Evolutionary conservation across 1,140 invertebrate species (phyloP), one percentile per base, ranked within the genome.

Genomic region (Agrypnia vestita): DNA sequence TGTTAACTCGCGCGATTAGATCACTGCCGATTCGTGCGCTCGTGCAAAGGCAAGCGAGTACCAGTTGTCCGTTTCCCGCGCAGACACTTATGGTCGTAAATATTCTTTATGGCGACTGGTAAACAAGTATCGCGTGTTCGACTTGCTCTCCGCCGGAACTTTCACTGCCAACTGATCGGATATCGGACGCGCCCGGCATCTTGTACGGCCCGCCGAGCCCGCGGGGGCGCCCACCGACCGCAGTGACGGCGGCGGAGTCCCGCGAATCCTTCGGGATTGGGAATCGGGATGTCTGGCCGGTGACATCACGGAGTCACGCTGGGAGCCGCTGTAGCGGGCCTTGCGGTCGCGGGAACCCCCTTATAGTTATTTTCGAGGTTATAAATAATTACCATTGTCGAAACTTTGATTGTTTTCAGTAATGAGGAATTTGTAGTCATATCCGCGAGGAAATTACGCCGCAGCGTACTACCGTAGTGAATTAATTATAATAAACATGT

Each of bases 141-240:
- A 25, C 47, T 8, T 55, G 69, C 53, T 35, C 15, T 17, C 67
- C 9, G n/a, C 19, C 0, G 0, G 69, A 35, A 35, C 47, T 73
- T 73, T 73, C 67, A 49, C 49, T 73, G 49, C n/a, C 12, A 35
- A 73, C 69, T 73, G 69, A 35, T 55, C 69, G 17, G 47, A 10
- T 35, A 6, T 15, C 19, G 47, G 49, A 13, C 17, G 43, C 12
- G n/a, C n/a, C 7, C 43, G 67, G 51, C 12, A 17, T 73, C 12
- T 55, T 53, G 19, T 55, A 73, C n/a, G 46, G 15, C 44, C 11
- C 6, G 64, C 0, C 12, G 7, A 7, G 11, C 19, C 47, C 47
- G 49, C 69, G 69, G 19, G 25, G 47, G 8, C 51, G 69, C 47
- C 47, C 69, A 15, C 47, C 25, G 56, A 61, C 56, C 19, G 69